Conservation (phyloP, 1,140 invertebrate species). For the Aplysia californica region DNA sequence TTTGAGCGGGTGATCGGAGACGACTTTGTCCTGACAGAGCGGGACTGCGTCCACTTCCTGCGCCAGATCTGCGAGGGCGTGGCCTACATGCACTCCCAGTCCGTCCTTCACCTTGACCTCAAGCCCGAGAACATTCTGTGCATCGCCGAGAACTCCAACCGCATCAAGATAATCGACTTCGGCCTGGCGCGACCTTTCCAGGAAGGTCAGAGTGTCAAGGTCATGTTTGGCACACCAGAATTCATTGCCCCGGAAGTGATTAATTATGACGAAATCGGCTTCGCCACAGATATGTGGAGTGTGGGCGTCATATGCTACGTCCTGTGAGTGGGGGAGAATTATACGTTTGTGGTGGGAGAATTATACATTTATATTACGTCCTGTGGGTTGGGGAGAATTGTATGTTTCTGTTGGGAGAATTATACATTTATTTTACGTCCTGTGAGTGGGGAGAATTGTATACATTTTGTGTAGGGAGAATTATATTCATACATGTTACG, state of each 20-base stretch:
- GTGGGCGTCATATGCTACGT: constrained; percentile 94
- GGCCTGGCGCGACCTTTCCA: constrained; percentile 83
- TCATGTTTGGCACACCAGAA: constrained; percentile 94
- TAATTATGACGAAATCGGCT: constrained; percentile 88
- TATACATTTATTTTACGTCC: constrained; percentile 92
- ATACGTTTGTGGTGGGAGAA: no score
- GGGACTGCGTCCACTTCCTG: constrained; percentile 91
- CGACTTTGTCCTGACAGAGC: constrained; percentile 90
- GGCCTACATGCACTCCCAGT: constrained; percentile 87
- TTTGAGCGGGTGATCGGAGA: constrained; percentile 93
- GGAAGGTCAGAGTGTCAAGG: constrained; percentile 74
- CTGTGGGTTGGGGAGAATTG: constrained; percentile 88
- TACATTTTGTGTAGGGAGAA: no score
- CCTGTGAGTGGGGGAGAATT: constrained; percentile 86
- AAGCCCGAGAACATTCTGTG: constrained; percentile 97
- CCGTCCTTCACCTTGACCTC: constrained; percentile 89
- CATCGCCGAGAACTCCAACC: constrained; percentile 80
- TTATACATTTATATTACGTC: constrained; percentile 93
- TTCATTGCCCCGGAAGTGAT: constrained; percentile 95
- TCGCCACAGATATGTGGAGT: constrained; percentile 94
- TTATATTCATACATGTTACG: no score
- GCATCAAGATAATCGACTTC: constrained; percentile 92
- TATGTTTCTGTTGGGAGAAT: no score
- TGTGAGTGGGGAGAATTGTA: no score
- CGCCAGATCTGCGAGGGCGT: constrained; percentile 91